Evolutionary conservation across 2,113 vertebrate genomes (phyloP).

Genomic region (Xenopus tropicalis): UCB_Xtro_10.0 CM004443.2:37649001-37649500

Average conservation of each 20-base stretch:
- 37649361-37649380: no score
- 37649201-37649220: no score
- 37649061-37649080: conserved; percentile 46
- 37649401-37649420: no score
- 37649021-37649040: conserved; percentile 29
- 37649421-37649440: no score
- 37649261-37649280: no score
- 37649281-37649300: no score
- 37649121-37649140: conserved; percentile 38
- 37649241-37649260: no score
- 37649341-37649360: no score
- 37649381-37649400: no score
- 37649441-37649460: not conserved
- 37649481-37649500: no score
- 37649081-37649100: conserved; percentile 39
- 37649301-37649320: no score
- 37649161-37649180: not conserved
- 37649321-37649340: no score
- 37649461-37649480: not conserved
- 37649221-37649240: not conserved
- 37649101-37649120: conserved; percentile 23
- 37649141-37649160: not conserved
- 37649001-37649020: conserved; percentile 39
- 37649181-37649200: not conserved
- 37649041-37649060: conserved; percentile 42